These are phyloP conservation scores for Trichomalopsis sarcophagae DNA, from an alignment of 1,140 invertebrate species.

Conservation along the genomic window DNA sequence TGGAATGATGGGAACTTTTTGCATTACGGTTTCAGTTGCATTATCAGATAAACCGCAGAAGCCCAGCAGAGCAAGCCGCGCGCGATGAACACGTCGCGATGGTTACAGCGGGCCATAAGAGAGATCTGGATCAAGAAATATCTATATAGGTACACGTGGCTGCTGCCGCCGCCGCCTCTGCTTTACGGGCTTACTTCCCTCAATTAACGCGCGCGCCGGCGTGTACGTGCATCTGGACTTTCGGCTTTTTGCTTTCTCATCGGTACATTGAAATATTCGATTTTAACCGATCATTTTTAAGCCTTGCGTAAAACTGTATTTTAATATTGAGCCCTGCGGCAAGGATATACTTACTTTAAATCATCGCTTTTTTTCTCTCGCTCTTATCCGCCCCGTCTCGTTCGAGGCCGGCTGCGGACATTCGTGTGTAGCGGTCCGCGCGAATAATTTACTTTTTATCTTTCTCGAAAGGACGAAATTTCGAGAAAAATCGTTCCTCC, in stretches of 20 bases:
- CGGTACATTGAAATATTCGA: conserved; percentile 36
- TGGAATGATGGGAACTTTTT: conserved; percentile 50
- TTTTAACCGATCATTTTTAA: conserved; percentile 16
- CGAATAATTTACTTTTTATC: not conserved
- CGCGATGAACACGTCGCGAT: conserved; percentile 48
- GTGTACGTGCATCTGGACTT: conserved; percentile 36
- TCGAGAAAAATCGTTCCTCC: not conserved
- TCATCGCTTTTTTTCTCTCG: not conserved
- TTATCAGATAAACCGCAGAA: conserved; percentile 53
- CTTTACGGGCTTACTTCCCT: not conserved
- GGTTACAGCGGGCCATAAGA: conserved; percentile 19
- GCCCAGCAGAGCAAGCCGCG: conserved; percentile 27
- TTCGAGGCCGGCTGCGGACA: not conserved
- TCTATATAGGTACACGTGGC: not conserved
- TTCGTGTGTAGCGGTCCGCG: not conserved
- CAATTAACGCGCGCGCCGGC: conserved; percentile 29
- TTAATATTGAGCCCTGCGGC: conserved; percentile 3
- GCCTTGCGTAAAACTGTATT: conserved; percentile 23
- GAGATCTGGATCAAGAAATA: conserved; percentile 46
- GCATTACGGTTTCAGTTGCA: conserved; percentile 50
- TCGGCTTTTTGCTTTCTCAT: conserved; percentile 35
- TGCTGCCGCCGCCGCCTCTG: not conserved
- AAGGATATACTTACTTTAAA: not conserved
- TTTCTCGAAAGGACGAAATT: not conserved
- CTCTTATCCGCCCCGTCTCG: not conserved